A percentile compares a stretch with the other conserved stretches of the same genome.
phyloP scores from a whole-genome alignment of 2,888 invertebrate species.

The Nycteola revayana region DNA sequence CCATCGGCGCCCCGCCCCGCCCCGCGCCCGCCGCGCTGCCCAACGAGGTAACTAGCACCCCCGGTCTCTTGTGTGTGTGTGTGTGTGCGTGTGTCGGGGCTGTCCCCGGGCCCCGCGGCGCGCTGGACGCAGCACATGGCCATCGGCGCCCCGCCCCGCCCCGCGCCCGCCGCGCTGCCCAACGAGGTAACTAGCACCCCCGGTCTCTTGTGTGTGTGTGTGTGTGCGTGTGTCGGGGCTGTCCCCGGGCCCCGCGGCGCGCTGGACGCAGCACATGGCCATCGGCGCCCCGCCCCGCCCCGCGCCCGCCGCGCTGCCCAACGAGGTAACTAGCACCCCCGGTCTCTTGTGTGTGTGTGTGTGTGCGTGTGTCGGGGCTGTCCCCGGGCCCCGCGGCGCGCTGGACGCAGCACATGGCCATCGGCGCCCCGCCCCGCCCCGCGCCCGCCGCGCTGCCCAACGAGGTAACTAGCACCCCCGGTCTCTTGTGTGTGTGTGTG shows the following conservation, averaged over 20 bases:
- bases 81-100: constrained; percentile 86
- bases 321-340: constrained; percentile 87
- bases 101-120: constrained; percentile 87
- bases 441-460: constrained; percentile 85
- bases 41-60: too few relatives aligned
- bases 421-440: constrained; percentile 92
- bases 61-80: too few relatives aligned
- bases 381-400: constrained; percentile 88
- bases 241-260: constrained; percentile 88
- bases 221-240: constrained; percentile 88
- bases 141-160: constrained; percentile 92
- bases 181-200: too few relatives aligned
- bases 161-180: constrained; percentile 85
- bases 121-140: constrained; percentile 91
- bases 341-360: too few relatives aligned
- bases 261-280: constrained; percentile 91
- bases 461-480: constrained; percentile 87
- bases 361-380: constrained; percentile 88
- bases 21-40: constrained; percentile 86
- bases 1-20: constrained; percentile 92
- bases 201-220: too few relatives aligned
- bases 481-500: too few relatives aligned
- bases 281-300: constrained; percentile 91
- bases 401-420: constrained; percentile 90
- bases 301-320: constrained; percentile 86